Evolutionary conservation across 2,113 vertebrate genomes (phyloP).

Genomic region (Odocoileus virginianus): DNA sequence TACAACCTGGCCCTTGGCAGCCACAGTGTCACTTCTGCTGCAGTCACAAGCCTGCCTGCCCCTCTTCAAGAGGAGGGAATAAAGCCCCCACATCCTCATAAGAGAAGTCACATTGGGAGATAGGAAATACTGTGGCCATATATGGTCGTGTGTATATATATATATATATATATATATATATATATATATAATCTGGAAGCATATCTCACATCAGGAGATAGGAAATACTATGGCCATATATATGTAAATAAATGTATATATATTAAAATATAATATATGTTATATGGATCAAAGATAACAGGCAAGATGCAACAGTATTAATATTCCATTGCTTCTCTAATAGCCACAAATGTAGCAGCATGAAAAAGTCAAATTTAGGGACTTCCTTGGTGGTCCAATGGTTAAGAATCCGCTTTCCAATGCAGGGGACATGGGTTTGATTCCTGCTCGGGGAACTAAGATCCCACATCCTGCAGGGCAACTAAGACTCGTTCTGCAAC

Average conservation of each 20-base stretch:
- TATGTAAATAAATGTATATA: neutral
- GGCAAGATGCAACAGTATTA: neutral
- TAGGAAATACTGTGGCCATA: neutral
- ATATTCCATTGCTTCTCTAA: neutral
- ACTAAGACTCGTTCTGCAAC: neutral
- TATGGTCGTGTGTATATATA: neutral
- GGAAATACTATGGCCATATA: neutral
- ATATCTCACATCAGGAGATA: neutral
- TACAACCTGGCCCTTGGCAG: neutral
- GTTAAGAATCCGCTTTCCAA: neutral
- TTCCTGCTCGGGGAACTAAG: neutral
- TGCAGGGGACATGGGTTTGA: neutral
- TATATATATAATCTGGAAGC: neutral
- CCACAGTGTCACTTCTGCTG: neutral
- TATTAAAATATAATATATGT: neutral
- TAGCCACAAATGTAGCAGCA: neutral
- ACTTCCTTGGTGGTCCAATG: neutral
- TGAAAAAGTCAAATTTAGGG: neutral
- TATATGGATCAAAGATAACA: neutral
- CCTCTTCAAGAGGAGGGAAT: neutral
- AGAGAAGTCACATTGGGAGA: neutral
- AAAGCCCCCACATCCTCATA: neutral
- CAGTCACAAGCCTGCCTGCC: neutral
- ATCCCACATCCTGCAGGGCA: neutral
- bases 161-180: neutral